These are phyloP conservation scores for Boleophthalmus pectinirostris DNA, from an alignment of 2,113 vertebrate genomes.

Conservation along the genomic window DNA sequence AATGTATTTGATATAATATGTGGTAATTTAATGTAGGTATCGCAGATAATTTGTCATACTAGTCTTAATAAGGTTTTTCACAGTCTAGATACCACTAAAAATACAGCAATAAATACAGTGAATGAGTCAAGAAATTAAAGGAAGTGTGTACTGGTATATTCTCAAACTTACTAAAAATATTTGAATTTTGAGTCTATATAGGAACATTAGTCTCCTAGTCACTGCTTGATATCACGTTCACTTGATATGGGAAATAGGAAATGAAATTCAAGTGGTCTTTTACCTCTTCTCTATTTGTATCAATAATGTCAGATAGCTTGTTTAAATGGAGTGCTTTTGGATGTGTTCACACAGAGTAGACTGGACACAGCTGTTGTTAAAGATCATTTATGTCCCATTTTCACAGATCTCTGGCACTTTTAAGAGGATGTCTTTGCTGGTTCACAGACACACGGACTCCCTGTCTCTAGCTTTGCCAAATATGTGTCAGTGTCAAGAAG, in stretches of 20 bases:
- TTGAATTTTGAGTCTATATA: not conserved
- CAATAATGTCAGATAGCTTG: not conserved
- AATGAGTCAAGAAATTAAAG: no score
- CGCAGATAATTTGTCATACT: no score
- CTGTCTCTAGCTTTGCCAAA: constrained; percentile 39
- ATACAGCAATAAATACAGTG: no score
- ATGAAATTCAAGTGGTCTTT: not conserved
- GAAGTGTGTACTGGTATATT: no score
- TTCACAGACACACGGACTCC: constrained; percentile 4
- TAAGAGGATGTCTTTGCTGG: constrained; percentile 2
- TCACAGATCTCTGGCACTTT: constrained; percentile 27
- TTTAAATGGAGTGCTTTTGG: not conserved
- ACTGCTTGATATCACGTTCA: not conserved
- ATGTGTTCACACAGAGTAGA: not conserved
- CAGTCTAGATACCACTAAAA: no score
- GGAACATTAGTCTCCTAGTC: not conserved
- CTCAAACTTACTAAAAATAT: no score
- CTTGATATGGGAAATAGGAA: not conserved
- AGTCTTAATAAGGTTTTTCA: no score
- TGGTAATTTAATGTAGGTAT: no score
- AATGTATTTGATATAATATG: no score
- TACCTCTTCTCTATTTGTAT: not conserved
- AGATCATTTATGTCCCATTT: constrained; percentile 34
- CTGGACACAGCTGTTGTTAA: constrained; percentile 24
- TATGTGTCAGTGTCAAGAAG: constrained; percentile 45